Conservation (phyloP, 2,113 vertebrate species). For the Rhea pennata region DNA sequence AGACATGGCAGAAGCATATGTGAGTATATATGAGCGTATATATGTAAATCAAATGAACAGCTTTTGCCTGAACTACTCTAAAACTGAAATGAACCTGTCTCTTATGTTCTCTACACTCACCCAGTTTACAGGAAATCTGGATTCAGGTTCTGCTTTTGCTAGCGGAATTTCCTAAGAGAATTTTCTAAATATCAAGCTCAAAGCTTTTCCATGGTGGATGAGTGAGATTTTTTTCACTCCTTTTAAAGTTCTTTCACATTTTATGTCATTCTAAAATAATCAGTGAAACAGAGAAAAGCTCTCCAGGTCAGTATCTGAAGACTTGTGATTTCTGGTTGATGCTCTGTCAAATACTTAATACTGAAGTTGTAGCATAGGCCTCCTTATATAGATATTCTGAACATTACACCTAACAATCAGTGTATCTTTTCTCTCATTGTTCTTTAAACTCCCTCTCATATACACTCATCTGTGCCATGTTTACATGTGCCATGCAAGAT, state of each 20-base stretch:
- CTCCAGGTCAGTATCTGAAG: neutral
- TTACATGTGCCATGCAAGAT: neutral
- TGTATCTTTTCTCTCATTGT: neutral
- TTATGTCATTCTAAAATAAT: neutral
- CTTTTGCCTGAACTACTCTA: neutral
- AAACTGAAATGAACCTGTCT: neutral
- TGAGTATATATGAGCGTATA: neutral
- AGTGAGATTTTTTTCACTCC: neutral
- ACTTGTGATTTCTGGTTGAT: neutral
- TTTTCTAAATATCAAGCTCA: neutral
- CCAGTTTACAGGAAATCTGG: neutral
- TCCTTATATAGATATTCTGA: neutral
- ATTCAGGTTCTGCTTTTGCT: neutral
- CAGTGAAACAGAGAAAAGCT: neutral
- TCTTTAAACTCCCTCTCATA: fast-evolving
- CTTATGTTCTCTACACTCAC: neutral
- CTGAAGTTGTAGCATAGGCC: neutral
- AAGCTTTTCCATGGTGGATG: neutral
- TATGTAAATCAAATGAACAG: neutral
- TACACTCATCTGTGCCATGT: neutral
- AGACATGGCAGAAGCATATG: neutral
- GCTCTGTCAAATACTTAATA: neutral
- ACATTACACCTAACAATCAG: fast-evolving
- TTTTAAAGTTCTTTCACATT: neutral
- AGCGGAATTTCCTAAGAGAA: neutral